These are phyloP conservation scores for Todus mexicanus DNA, from an alignment of 2,797 vertebrate genomes.

Conservation along the genomic window DNA sequence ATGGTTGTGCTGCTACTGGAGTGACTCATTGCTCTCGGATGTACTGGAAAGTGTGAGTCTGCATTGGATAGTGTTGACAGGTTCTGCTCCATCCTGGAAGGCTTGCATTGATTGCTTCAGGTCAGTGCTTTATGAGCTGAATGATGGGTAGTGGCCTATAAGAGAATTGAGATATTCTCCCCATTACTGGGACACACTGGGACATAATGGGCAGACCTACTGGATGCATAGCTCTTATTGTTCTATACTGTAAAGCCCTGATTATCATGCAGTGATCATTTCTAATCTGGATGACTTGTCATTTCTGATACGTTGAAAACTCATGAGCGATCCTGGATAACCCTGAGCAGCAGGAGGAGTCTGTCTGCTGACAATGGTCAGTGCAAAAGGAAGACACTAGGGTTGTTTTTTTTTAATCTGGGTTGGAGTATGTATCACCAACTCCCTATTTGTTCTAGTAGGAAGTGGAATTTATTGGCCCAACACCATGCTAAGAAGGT, in stretches of 20 bases:
- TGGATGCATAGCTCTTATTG: neutral
- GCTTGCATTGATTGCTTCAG: neutral
- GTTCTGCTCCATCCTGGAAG: neutral
- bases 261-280: neutral
- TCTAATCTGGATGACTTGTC: neutral
- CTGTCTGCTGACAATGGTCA: neutral
- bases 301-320: neutral
- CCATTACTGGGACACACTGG: neutral
- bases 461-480: neutral
- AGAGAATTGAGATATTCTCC: neutral
- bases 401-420: neutral
- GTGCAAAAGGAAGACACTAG: neutral
- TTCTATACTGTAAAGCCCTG: neutral
- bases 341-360: neutral
- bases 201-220: neutral
- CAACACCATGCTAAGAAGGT: neutral
- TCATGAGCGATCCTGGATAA: neutral
- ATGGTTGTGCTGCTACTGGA: neutral
- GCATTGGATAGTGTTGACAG: neutral
- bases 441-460: neutral
- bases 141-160: neutral
- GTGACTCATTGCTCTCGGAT: neutral
- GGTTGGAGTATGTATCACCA: neutral
- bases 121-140: neutral
- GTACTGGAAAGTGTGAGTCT: neutral